Evolutionary conservation across 53 echinoderm and acorn worm species (phyloP).

Genomic region (Henricia sp.): DNA sequence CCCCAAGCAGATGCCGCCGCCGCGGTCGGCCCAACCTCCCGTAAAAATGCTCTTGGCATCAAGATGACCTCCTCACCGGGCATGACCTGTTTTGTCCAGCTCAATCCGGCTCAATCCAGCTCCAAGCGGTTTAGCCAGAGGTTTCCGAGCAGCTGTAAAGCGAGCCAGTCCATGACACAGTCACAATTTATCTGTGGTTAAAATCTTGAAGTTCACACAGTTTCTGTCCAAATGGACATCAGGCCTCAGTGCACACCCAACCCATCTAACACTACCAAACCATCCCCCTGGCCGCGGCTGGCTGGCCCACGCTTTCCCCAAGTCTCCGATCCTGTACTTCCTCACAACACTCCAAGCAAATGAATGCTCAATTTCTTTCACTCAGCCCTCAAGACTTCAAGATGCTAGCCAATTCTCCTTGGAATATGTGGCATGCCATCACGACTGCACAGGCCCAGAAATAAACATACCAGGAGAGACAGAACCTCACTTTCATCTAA

Average conservation of each 20-base stretch:
- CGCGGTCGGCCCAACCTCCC: too few relatives aligned
- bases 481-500: slow-evolving; percentile 4
- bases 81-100: too few relatives aligned
- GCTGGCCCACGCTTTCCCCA: slow-evolving; percentile 34
- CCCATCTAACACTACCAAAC: slow-evolving; percentile 52
- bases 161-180: too few relatives aligned
- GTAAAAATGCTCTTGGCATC: too few relatives aligned
- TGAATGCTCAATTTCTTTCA: neutral
- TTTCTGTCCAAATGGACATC: neutral
- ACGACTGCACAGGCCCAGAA: slow-evolving; percentile 37
- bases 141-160: too few relatives aligned
- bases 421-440: slow-evolving; percentile 50
- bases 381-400: neutral
- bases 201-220: slow-evolving; percentile 11
- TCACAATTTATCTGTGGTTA: too few relatives aligned
- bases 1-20: too few relatives aligned
- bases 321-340: slow-evolving; percentile 8
- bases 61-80: too few relatives aligned
- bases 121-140: too few relatives aligned
- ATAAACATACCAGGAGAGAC: slow-evolving; percentile 32
- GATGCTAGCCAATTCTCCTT: neutral
- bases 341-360: slow-evolving; percentile 20
- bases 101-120: too few relatives aligned
- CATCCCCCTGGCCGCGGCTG: slow-evolving; percentile 42
- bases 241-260: slow-evolving; percentile 17